phyloP scores from a whole-genome alignment of 2,888 invertebrate species.

The Onthophagus sagittarius region DNA sequence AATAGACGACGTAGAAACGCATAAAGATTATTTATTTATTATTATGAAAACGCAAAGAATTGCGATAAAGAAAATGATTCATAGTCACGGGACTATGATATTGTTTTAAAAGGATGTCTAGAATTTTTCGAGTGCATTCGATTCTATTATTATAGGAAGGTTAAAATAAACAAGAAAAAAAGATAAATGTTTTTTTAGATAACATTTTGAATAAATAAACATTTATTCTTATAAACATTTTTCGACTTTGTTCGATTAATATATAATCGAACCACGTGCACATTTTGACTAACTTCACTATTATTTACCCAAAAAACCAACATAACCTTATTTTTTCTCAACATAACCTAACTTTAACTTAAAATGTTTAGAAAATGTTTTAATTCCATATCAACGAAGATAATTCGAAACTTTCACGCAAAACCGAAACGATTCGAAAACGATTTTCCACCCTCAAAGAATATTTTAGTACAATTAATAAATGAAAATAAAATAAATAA shows the following conservation, averaged over 20 bases:
- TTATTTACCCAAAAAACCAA: background rate
- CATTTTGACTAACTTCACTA: background rate
- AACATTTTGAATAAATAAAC: no score
- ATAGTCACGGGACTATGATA: background rate
- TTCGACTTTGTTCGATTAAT: no score
- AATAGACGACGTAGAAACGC: background rate
- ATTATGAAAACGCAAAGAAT: background rate
- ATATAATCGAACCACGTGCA: no score
- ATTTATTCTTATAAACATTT: no score
- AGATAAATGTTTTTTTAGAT: background rate
- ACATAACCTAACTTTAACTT: background rate
- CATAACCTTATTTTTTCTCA: background rate
- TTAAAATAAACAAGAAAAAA: background rate
- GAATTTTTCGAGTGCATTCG: background rate
- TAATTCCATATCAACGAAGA: background rate
- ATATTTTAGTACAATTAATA: background rate
- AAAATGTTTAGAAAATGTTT: constrained; percentile 15
- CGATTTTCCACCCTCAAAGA: background rate
- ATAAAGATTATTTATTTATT: background rate
- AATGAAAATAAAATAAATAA: background rate
- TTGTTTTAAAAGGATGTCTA: background rate
- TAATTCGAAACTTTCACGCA: background rate
- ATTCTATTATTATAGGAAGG: background rate
- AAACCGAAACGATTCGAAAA: background rate
- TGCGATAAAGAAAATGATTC: background rate